phyloP scores from a whole-genome alignment of 2,113 vertebrate species.

The Aspiorhynchus laticeps region DNA sequence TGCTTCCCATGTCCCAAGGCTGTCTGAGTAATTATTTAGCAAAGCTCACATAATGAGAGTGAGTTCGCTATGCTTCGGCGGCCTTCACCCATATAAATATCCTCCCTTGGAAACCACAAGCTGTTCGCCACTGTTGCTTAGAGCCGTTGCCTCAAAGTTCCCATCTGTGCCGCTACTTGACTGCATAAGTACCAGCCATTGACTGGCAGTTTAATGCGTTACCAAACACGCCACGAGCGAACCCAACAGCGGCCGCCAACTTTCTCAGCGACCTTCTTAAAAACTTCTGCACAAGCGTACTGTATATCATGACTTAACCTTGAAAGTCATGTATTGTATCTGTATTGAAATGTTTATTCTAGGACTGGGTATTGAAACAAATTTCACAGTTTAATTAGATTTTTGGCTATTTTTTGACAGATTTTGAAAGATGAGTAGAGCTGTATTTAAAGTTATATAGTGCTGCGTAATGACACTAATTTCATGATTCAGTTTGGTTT shows the following conservation, averaged over 20 bases:
- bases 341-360: too few species aligned
- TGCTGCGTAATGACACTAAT: too few species aligned
- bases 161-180: conserved; percentile 12
- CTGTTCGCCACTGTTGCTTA: neutral
- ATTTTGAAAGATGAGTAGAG: too few species aligned
- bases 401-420: too few species aligned
- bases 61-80: neutral
- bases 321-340: neutral
- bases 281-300: neutral
- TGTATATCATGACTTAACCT: neutral
- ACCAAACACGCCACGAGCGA: neutral
- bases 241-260: neutral
- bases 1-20: conserved; percentile 4
- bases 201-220: neutral
- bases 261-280: neutral
- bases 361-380: neutral
- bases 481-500: too few species aligned
- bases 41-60: conserved; percentile 45
- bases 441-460: too few species aligned
- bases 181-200: conserved; percentile 11
- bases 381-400: too few species aligned
- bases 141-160: neutral
- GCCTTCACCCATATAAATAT: conserved; percentile 31
- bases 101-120: conserved; percentile 30
- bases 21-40: conserved; percentile 45